These are phyloP conservation scores for Danaus chrysippus DNA, from an alignment of 2,888 invertebrate species.

Conservation along the genomic window DNA sequence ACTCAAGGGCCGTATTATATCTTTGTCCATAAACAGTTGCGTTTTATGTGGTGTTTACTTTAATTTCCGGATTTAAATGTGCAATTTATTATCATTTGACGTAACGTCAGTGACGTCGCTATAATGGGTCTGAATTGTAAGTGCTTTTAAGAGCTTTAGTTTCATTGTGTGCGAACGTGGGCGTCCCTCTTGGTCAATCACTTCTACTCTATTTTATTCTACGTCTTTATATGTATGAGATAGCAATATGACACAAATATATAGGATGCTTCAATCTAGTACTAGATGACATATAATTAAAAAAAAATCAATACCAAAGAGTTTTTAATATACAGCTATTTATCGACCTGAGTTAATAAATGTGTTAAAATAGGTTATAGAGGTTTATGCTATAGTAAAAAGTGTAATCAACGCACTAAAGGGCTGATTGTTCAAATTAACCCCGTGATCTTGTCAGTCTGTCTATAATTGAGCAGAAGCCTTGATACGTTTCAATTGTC, in stretches of 20 bases:
- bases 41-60: slow-evolving; percentile 35
- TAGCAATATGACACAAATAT: slow-evolving; percentile 33
- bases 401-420: slow-evolving; percentile 55
- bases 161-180: slow-evolving; percentile 62
- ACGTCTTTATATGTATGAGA: slow-evolving; percentile 49
- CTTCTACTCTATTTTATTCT: slow-evolving; percentile 61
- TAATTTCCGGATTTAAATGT: slow-evolving; percentile 36
- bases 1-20: slow-evolving; percentile 32
- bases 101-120: slow-evolving; percentile 35
- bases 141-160: slow-evolving; percentile 55
- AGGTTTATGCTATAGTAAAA: slow-evolving; percentile 30
- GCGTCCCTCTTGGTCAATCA: slow-evolving; percentile 70
- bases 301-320: no score
- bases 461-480: slow-evolving; percentile 59
- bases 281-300: not conserved
- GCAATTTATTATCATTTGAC: slow-evolving; percentile 36
- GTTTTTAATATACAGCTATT: not conserved
- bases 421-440: slow-evolving; percentile 69
- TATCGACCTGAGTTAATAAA: not conserved
- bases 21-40: slow-evolving; percentile 34
- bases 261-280: no score
- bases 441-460: slow-evolving; percentile 60
- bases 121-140: slow-evolving; percentile 34
- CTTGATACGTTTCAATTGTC: slow-evolving; percentile 70
- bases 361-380: not conserved